These are phyloP conservation scores for Taenaris catops DNA, from an alignment of 2,888 invertebrate genomes.

Conservation along the genomic window DNA sequence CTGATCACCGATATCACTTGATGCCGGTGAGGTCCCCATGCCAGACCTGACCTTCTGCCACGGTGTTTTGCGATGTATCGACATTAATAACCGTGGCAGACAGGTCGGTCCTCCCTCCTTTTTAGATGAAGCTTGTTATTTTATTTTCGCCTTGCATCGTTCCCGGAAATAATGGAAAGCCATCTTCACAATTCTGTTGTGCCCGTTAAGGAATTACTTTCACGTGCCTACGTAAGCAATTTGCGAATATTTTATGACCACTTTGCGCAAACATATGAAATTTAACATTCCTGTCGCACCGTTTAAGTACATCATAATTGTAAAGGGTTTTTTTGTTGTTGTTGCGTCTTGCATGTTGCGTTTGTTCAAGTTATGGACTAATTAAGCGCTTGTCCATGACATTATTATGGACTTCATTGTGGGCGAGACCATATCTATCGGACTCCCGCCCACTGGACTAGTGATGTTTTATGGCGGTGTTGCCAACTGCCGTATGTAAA, in stretches of 20 bases:
- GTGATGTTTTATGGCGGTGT: no score
- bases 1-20: no score
- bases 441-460: conserved; percentile 6
- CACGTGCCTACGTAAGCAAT: background rate
- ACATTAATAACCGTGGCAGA: no score
- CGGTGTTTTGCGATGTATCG: no score
- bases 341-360: background rate
- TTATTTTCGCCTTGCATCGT: no score
- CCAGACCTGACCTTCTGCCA: no score
- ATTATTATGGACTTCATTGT: conserved; percentile 8
- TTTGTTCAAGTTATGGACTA: conserved; percentile 7
- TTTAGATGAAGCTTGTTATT: no score
- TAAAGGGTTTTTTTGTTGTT: background rate
- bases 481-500: no score
- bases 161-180: background rate
- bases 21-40: no score
- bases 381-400: conserved; percentile 9
- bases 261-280: background rate
- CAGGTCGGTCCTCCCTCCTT: no score
- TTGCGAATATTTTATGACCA: background rate
- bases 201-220: background rate
- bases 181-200: background rate
- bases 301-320: background rate
- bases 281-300: background rate
- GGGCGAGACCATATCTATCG: conserved; percentile 11